A percentile compares a stretch with the other conserved stretches of the same genome.
phyloP scores from a whole-genome alignment of 2,888 invertebrate genomes.

The Tupiocoris notatus region DNA sequence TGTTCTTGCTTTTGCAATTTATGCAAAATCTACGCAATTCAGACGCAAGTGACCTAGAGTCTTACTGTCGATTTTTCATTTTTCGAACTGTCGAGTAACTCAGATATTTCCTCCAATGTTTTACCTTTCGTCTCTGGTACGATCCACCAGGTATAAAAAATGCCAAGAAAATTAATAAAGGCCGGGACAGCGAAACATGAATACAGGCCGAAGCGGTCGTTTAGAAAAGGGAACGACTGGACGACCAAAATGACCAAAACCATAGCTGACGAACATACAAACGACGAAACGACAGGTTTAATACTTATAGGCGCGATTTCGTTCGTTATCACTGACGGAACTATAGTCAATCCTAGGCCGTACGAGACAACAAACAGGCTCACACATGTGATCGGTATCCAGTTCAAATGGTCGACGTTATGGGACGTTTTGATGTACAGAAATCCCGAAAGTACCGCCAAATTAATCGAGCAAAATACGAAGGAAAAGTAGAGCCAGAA shows the following conservation, averaged over 20 bases:
- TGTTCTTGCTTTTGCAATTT: too few species aligned
- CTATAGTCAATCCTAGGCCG: conserved; percentile 8
- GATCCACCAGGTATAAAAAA: conserved; percentile 16
- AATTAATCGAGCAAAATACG: neutral
- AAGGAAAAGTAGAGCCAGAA: neutral
- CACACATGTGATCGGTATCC: conserved; percentile 7
- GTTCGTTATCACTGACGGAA: conserved; percentile 2
- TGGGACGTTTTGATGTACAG: neutral
- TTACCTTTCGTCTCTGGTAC: conserved; percentile 19
- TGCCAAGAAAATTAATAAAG: neutral
- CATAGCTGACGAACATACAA: neutral
- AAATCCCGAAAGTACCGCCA: neutral
- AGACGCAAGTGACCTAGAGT: too few species aligned
- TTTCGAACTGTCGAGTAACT: neutral
- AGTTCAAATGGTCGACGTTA: neutral
- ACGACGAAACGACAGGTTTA: neutral
- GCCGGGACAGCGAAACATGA: conserved; percentile 9
- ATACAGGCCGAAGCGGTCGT: conserved; percentile 5
- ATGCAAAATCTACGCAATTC: too few species aligned
- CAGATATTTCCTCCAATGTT: neutral
- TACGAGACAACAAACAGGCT: conserved; percentile 17
- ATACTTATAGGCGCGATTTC: conserved; percentile 2
- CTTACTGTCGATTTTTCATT: too few species aligned
- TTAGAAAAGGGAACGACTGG: conserved; percentile 3
- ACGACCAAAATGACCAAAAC: neutral